Conservation (phyloP, 2,113 vertebrate species). For the Gymnarchus niloticus region DNA sequence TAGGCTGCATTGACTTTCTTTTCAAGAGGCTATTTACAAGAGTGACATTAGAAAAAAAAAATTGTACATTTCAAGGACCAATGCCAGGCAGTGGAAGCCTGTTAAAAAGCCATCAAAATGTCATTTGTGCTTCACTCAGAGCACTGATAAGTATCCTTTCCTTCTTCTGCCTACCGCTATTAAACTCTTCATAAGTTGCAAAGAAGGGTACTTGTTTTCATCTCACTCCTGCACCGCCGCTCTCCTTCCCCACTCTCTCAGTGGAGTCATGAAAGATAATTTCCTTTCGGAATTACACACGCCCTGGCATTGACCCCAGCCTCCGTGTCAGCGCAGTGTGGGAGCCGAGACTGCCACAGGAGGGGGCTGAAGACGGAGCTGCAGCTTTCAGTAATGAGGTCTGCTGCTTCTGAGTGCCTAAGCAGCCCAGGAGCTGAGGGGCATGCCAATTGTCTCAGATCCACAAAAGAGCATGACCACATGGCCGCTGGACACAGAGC, state of each 20-base stretch:
- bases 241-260: constrained; percentile 43
- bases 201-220: constrained; percentile 37
- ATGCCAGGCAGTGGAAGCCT: constrained; percentile 55
- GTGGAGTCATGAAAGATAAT: constrained; percentile 62
- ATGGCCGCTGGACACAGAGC: background rate
- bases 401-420: background rate
- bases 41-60: constrained; percentile 34
- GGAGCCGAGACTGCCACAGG: constrained; percentile 51
- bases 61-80: constrained; percentile 41
- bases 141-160: constrained; percentile 48
- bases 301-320: constrained; percentile 53
- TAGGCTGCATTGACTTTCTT: constrained; percentile 46
- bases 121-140: constrained; percentile 42
- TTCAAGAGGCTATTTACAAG: constrained; percentile 44
- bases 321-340: constrained; percentile 57
- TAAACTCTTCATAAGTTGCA: constrained; percentile 49
- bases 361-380: background rate
- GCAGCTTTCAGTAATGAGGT: background rate
- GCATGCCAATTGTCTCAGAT: background rate
- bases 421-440: background rate
- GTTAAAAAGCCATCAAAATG: constrained; percentile 61
- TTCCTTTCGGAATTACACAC: constrained; percentile 66
- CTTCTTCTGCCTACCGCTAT: constrained; percentile 45
- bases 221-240: constrained; percentile 25
- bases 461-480: background rate